Base-by-base conservation (phyloP, 2,888 invertebrate genomes). In the Tineola bisselliella region DNA sequence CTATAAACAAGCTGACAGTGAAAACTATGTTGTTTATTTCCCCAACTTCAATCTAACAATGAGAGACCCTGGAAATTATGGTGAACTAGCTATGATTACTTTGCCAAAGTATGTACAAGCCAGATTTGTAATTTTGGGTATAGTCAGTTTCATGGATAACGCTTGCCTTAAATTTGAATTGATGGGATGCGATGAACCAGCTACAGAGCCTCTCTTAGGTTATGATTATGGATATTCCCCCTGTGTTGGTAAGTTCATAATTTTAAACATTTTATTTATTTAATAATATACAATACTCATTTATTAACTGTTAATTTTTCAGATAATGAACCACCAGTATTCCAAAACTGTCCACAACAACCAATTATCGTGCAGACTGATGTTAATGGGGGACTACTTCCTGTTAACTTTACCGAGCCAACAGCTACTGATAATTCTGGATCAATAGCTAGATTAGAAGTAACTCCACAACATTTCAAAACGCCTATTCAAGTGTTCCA, bases 1-100 rank as follows among this genome's bases (percentile, higher is more conserved):
- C 89, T 98, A 98, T 79, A 98, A 98, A 78, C 95, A 96, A 84
- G 91, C 95, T 18, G 97, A 96, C 79, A 92, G 89, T 68, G 97
- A 97, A 73, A 97, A 97, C 74, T 98, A 97, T 73, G 97, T 98
- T 3, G 97, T 98, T 0, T 98, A 98, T 73, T 98, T 97, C 89
- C 97, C 98, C 58, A 98, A 98, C 74, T 97, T 97, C 76, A 97
- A 97, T 77, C 81, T 97, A 57, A 97, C 97, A 0, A 96, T 96
- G 92, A 89, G 96, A 68, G 96, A 97, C 76, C 96, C 97, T n/a
- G 96, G 96, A 70, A 87, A 98, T 79, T 98, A 97, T 73, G 98
- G 98, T 61, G 97, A 97, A 87, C 82, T 98, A 61, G 97, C 98
- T 0, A 97, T 97, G 94, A 97, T 98, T 65, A 96, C 96, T 0